A percentile compares a stretch with the other conserved stretches of the same genome.
Evolutionary conservation across 2,888 invertebrate species (phyloP).

Genomic region (Apeira syringaria): DNA sequence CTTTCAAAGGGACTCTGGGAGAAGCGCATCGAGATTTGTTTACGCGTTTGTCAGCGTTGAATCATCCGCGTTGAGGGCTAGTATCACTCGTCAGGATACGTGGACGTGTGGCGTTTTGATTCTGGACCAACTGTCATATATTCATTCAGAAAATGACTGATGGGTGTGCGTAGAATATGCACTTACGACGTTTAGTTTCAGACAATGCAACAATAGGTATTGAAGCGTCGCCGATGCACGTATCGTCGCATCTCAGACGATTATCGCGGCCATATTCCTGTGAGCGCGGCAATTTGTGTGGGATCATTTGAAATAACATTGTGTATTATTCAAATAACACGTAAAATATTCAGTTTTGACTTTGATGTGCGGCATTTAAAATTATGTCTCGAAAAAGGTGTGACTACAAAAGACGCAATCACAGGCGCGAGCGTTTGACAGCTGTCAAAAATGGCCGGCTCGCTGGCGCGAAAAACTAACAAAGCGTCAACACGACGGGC

Average conservation of each 20-base stretch:
- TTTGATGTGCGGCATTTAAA: constrained; percentile 31
- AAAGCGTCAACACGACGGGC: constrained; percentile 51
- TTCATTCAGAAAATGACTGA: constrained; percentile 70
- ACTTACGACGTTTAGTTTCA: constrained; percentile 58
- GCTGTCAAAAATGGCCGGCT: constrained; percentile 74
- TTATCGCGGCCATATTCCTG: constrained; percentile 69
- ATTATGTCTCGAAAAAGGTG: constrained; percentile 40
- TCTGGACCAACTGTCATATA: constrained; percentile 69
- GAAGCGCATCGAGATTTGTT: constrained; percentile 39
- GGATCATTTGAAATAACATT: constrained; percentile 50
- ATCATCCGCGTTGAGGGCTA: constrained; percentile 55
- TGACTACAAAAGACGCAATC: constrained; percentile 65
- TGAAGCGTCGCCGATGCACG: constrained; percentile 68
- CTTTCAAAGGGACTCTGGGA: constrained; percentile 52
- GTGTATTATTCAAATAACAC: constrained; percentile 63
- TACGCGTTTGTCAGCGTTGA: constrained; percentile 62
- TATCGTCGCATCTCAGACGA: constrained; percentile 69
- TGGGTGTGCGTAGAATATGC: constrained; percentile 54
- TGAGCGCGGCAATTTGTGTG: constrained; percentile 68
- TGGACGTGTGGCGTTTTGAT: constrained; percentile 64
- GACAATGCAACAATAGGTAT: constrained; percentile 68
- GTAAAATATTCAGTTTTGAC: constrained; percentile 41
- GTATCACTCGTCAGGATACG: constrained; percentile 64
- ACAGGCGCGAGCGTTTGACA: constrained; percentile 62
- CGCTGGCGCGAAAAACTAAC: constrained; percentile 76